These are phyloP conservation scores for Junonia oenone DNA, from an alignment of 2,888 invertebrate species.

Conservation along the genomic window DNA sequence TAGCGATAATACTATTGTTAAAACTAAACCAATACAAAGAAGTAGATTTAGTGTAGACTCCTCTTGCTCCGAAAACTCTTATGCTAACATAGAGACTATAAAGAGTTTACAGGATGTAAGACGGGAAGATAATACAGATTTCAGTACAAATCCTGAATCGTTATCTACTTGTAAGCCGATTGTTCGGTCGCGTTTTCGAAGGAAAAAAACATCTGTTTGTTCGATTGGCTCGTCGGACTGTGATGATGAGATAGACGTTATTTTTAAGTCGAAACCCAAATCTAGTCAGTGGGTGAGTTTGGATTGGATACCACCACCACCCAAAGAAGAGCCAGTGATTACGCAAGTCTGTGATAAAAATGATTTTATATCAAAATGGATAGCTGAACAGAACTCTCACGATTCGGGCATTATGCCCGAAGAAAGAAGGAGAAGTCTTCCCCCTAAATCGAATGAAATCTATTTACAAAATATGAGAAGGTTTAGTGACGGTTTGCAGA, in stretches of 20 bases:
- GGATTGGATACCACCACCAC: slow-evolving; percentile 75
- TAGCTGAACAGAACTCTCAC: slow-evolving; percentile 73
- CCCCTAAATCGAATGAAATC: slow-evolving; percentile 72
- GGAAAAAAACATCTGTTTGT: slow-evolving; percentile 74
- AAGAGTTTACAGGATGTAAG: slow-evolving; percentile 77
- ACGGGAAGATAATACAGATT: slow-evolving; percentile 61
- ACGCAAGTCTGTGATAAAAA: slow-evolving; percentile 76
- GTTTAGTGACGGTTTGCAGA: slow-evolving; percentile 73
- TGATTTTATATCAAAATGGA: slow-evolving; percentile 77
- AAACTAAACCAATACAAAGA: slow-evolving; percentile 61
- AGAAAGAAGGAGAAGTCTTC: slow-evolving; percentile 71
- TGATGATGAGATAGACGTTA: slow-evolving; percentile 75
- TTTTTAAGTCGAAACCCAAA: slow-evolving; percentile 78
- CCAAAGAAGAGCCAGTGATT: slow-evolving; percentile 74
- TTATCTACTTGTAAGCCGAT: slow-evolving; percentile 56
- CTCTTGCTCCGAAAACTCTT: slow-evolving; percentile 79
- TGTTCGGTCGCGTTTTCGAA: slow-evolving; percentile 62
- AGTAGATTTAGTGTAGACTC: slow-evolving; percentile 75
- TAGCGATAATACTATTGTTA: slow-evolving; percentile 58
- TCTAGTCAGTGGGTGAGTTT: slow-evolving; percentile 80
- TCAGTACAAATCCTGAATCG: slow-evolving; percentile 50
- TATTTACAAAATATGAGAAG: slow-evolving; percentile 73
- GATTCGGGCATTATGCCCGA: slow-evolving; percentile 65
- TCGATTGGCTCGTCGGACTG: slow-evolving; percentile 76
- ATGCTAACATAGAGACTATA: slow-evolving; percentile 74